Evolutionary conservation across 2,888 invertebrate species (phyloP).

Genomic region (Protodeltote pygarga): DNA sequence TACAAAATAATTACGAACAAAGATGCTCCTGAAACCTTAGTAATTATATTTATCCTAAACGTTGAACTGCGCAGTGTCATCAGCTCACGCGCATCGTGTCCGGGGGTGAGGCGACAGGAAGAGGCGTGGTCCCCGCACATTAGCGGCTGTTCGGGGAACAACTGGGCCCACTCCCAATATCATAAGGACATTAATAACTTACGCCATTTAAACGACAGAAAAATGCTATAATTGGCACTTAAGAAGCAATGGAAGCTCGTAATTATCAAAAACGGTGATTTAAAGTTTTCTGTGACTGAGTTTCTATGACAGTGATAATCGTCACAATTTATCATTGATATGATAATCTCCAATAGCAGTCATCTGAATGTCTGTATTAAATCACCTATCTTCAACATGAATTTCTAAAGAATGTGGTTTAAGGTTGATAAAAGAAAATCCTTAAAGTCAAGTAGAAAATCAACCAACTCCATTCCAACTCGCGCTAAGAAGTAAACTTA

Average conservation of each 20-base stretch:
- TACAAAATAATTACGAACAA: constrained; percentile 14
- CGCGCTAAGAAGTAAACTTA: constrained; percentile 4
- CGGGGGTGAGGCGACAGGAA: constrained; percentile 74
- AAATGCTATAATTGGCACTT: constrained; percentile 51
- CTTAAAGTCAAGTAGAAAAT: not conserved
- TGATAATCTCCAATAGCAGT: no score
- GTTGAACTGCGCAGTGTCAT: constrained; percentile 48
- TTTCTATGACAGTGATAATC: no score
- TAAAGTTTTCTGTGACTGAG: constrained; percentile 22
- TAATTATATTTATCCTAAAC: constrained; percentile 41
- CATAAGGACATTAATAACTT: constrained; percentile 53
- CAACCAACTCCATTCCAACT: not conserved
- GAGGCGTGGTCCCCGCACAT: constrained; percentile 74
- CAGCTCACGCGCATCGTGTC: constrained; percentile 38
- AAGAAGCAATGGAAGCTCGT: constrained; percentile 27
- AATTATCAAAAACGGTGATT: constrained; percentile 34
- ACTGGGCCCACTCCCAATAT: constrained; percentile 54
- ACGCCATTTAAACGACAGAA: constrained; percentile 46
- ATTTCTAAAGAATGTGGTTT: no score
- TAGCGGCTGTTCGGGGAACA: constrained; percentile 69
- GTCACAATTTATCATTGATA: constrained; percentile 3
- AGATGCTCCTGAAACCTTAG: constrained; percentile 32
- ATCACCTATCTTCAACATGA: no score
- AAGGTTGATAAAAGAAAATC: no score
- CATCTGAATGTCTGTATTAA: no score